Base-by-base conservation (phyloP, 2,113 vertebrate species). In the Oryzias curvinotus region DNA sequence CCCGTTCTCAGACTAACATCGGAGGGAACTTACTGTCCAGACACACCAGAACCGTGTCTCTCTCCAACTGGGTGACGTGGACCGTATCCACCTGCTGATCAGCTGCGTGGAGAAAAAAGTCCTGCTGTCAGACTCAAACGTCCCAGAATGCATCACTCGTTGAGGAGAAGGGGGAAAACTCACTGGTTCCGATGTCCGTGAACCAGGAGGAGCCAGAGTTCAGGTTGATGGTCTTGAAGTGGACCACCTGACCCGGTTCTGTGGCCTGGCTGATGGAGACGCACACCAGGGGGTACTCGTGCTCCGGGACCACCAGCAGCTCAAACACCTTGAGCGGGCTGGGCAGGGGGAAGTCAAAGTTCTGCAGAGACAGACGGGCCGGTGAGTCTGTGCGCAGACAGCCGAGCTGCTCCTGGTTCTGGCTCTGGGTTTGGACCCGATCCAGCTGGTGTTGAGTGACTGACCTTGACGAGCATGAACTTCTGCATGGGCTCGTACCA, bases 401-500 rank as follows among this genome's bases (percentile, higher is more conserved):
- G 14, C 26, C 6, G 5, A 1, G 26, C 26, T 4, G 26, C 4
- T 8, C 2, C 30, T 10, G 30, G 30, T 36, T 36, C 36, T 12
- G 8, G 10, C 2, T 12, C 10, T 12, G 36, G 12, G 2, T 2
- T 28, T 3, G 12, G 8, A 36, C 2, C 8, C 10, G 36, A 10
- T 28, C 26, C 26, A 5, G 5, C 26, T 10, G 21, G 21, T 23
- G 21, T 23, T 2, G 8, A 10, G 8, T 10, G 36, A 68, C 87
- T 74, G 79, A 99, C 97, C 95, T 97, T 98, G 87, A 99, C 97
- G 77, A 99, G 93, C 97, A 99, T 98, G 81, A 99, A 99, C 85
- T 95, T 98, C 90, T 99, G 96, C 96, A 99, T 98, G 44, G 97
- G 97, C 85, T 99, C 97, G 90, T 99, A 99, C 97, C 97, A 99